phyloP scores from a whole-genome alignment of 2,888 invertebrate species.

The Strigamia maritima region DNA sequence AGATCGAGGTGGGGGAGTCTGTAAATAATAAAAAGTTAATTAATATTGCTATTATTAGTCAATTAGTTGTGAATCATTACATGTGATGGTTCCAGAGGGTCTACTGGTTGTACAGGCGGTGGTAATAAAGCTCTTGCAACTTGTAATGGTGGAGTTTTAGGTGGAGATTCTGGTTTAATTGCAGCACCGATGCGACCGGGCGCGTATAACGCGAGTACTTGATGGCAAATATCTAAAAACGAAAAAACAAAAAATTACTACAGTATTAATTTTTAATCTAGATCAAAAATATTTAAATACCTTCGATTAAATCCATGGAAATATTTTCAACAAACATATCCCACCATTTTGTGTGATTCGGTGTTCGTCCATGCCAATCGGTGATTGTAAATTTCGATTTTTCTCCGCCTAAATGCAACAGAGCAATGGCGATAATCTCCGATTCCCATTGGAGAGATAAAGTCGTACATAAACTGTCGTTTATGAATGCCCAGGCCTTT shows the following conservation, averaged over 20 bases:
- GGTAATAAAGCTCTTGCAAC: no score
- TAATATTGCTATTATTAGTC: not conserved
- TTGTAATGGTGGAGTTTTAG: constrained; percentile 36
- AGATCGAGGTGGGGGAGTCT: not conserved
- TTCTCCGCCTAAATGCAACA: constrained; percentile 95
- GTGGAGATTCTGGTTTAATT: constrained; percentile 56
- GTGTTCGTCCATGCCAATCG: constrained; percentile 80
- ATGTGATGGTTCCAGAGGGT: not conserved
- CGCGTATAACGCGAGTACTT: constrained; percentile 81
- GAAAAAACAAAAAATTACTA: no score
- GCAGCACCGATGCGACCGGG: constrained; percentile 52
- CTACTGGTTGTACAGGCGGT: no score
- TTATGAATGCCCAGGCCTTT: constrained; percentile 99
- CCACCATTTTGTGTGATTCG: constrained; percentile 89
- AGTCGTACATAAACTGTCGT: constrained; percentile 95
- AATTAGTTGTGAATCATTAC: not conserved
- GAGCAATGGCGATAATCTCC: constrained; percentile 93
- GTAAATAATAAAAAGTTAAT: not conserved
- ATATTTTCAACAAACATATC: constrained; percentile 96
- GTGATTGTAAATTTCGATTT: constrained; percentile 90
- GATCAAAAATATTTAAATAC: constrained; percentile 49
- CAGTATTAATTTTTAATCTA: not conserved
- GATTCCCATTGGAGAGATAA: constrained; percentile 98
- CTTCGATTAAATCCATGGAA: constrained; percentile 86
- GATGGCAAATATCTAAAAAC: constrained; percentile 91